phyloP scores from a whole-genome alignment of 2,797 vertebrate genomes.

The Cyprinella venusta region DNA sequence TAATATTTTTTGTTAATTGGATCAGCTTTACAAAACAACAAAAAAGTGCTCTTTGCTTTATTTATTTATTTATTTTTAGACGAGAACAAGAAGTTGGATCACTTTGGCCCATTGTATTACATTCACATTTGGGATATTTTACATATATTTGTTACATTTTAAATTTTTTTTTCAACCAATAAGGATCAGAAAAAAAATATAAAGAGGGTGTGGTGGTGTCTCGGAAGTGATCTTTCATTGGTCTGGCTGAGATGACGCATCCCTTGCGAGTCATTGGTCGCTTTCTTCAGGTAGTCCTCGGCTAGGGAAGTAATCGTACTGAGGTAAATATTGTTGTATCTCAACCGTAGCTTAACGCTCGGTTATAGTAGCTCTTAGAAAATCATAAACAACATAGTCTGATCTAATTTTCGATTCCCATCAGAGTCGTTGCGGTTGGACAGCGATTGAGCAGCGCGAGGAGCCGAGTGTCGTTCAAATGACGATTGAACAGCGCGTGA shows the following conservation, averaged over 20 bases:
- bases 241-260: conserved; percentile 3
- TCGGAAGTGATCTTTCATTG: conserved; percentile 30
- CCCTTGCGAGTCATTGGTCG: conserved; percentile 1
- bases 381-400: neutral
- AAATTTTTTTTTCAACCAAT: no score
- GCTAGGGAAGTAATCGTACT: conserved; percentile 20
- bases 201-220: neutral
- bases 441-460: neutral
- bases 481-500: conserved; percentile 6
- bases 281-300: conserved; percentile 26
- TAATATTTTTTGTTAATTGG: neutral
- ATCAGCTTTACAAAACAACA: no score
- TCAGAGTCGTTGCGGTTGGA: neutral
- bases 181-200: neutral
- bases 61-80: neutral
- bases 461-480: neutral
- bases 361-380: neutral
- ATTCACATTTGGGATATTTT: neutral
- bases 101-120: neutral
- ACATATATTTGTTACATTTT: neutral
- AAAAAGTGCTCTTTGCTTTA: neutral
- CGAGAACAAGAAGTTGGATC: neutral
- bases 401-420: neutral
- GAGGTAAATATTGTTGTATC: neutral
- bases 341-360: neutral